phyloP scores from a whole-genome alignment of 2,113 vertebrate genomes.

The Trinectes maculatus region DNA sequence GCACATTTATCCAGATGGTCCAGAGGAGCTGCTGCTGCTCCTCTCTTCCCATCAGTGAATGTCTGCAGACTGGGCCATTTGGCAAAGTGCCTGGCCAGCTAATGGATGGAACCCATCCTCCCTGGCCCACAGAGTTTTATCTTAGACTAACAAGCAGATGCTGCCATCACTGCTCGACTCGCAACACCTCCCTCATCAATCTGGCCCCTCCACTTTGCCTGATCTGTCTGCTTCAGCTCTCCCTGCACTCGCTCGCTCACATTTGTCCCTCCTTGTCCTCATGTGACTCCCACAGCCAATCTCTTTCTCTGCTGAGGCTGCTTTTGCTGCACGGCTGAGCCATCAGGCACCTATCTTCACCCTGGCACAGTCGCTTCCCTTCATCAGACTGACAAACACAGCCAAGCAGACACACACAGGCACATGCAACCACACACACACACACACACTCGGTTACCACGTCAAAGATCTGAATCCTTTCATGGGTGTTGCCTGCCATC shows the following conservation, averaged over 20 bases:
- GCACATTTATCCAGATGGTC: constrained; percentile 48
- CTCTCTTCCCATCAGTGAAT: constrained; percentile 42
- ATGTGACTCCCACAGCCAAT: constrained; percentile 47
- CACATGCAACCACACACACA: constrained; percentile 12
- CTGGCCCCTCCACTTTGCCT: constrained; percentile 40
- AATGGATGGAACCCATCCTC: constrained; percentile 66
- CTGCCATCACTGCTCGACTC: constrained; percentile 45
- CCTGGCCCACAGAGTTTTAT: constrained; percentile 65
- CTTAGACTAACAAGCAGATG: constrained; percentile 71
- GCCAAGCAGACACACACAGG: constrained; percentile 24
- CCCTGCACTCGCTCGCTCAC: constrained; percentile 12
- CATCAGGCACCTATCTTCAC: constrained; percentile 46
- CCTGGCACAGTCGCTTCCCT: constrained; percentile 31
- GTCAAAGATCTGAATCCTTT: background rate
- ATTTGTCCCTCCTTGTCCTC: constrained; percentile 47
- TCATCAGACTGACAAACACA: constrained; percentile 60
- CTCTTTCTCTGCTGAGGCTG: background rate
- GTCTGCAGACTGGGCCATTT: constrained; percentile 52
- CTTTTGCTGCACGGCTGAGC: constrained; percentile 31
- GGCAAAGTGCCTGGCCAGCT: constrained; percentile 55
- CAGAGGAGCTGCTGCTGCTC: constrained; percentile 36
- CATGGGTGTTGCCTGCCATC: constrained; percentile 57
- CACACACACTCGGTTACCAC: constrained; percentile 9
- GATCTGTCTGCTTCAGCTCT: constrained; percentile 45
- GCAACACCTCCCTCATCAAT: constrained; percentile 56